Evolutionary conservation across 2,113 vertebrate species (phyloP).

Genomic region (Holacanthus passer): DNA sequence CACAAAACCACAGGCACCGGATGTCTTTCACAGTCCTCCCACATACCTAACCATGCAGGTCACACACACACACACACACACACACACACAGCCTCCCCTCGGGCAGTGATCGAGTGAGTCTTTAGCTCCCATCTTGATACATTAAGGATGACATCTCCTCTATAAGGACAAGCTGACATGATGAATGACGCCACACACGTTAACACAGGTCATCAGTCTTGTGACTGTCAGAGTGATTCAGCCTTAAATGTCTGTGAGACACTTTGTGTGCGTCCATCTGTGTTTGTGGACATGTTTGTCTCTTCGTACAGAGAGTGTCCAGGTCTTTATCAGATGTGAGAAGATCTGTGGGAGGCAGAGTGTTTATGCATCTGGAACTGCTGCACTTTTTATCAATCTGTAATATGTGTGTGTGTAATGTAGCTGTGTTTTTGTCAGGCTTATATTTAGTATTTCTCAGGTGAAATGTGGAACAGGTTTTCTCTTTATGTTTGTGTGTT

Average conservation of each 20-base stretch:
- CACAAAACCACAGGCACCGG: no score
- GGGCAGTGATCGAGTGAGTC: constrained; percentile 47
- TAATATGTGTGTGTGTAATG: no score
- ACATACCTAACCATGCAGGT: constrained; percentile 1
- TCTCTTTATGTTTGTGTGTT: neutral
- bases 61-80: constrained; percentile 19
- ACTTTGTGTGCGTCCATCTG: neutral
- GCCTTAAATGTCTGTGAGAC: constrained; percentile 1
- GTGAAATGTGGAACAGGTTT: no score
- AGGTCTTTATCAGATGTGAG: neutral
- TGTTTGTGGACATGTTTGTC: neutral
- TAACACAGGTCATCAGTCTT: constrained; percentile 48
- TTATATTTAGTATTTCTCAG: neutral
- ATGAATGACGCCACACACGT: constrained; percentile 36
- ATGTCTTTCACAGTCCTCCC: constrained; percentile 26
- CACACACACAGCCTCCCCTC: neutral
- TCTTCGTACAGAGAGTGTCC: neutral
- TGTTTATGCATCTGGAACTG: neutral
- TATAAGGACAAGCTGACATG: constrained; percentile 26
- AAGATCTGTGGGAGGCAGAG: no score
- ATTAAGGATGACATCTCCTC: constrained; percentile 33
- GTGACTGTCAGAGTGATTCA: constrained; percentile 4
- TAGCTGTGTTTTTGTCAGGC: neutral
- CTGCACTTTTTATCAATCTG: neutral
- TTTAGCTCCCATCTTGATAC: constrained; percentile 49